Evolutionary conservation across 2,888 invertebrate genomes (phyloP).

Genomic region (Diachrysia chrysitis): DNA sequence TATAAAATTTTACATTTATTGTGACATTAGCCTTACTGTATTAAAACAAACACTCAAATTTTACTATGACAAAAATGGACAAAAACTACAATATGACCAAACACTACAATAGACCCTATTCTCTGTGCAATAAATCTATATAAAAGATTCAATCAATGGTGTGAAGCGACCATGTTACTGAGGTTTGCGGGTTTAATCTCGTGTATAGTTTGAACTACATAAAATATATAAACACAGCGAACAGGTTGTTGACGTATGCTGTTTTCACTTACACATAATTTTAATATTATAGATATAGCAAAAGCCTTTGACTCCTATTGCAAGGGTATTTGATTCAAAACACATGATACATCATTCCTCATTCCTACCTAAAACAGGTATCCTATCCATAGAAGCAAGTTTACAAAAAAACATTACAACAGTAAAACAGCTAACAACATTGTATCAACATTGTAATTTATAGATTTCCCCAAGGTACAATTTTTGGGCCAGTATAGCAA

Average conservation of each 20-base stretch:
- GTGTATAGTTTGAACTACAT: constrained; percentile 21
- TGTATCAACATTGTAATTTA: background rate
- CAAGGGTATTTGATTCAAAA: background rate
- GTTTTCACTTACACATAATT: background rate
- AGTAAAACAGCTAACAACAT: background rate
- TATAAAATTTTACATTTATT: too few relatives aligned
- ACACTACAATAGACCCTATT: background rate
- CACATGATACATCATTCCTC: background rate
- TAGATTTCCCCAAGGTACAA: background rate
- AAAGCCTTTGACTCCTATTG: background rate
- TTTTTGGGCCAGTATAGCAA: background rate
- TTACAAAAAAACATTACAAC: background rate
- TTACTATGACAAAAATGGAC: too few relatives aligned
- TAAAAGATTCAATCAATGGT: constrained; percentile 31
- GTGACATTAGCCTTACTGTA: too few relatives aligned
- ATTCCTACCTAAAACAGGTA: background rate
- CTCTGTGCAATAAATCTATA: constrained; percentile 2
- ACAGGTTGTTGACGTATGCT: constrained; percentile 10
- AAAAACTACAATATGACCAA: too few relatives aligned
- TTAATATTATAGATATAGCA: background rate
- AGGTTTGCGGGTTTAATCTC: constrained; percentile 28
- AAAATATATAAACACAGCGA: constrained; percentile 17
- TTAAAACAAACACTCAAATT: too few relatives aligned
- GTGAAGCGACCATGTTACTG: constrained; percentile 25
- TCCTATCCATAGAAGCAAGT: background rate